A percentile compares a stretch with the other conserved stretches of the same genome.
Evolutionary conservation across 2,113 vertebrate species (phyloP).

Genomic region (Acanthisitta chloris): DNA sequence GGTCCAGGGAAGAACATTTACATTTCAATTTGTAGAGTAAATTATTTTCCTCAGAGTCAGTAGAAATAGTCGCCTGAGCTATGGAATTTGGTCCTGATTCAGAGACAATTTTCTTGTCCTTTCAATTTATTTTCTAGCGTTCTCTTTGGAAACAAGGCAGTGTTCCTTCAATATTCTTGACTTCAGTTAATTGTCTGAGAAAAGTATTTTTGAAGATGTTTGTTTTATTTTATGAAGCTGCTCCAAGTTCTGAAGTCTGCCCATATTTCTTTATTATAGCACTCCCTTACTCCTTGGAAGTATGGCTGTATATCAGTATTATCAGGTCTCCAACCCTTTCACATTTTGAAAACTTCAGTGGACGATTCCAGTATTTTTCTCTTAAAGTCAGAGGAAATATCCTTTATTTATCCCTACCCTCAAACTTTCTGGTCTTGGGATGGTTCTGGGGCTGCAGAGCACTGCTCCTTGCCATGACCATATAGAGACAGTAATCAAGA

Average conservation of each 20-base stretch:
- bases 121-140: background rate
- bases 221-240: background rate
- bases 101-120: background rate
- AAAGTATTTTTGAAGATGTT: slow-evolving; percentile 1
- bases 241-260: background rate
- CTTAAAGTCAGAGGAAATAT: background rate
- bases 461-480: background rate
- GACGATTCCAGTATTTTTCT: background rate
- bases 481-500: background rate
- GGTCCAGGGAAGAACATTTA: background rate
- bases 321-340: background rate
- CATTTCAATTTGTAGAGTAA: background rate
- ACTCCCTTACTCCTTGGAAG: background rate
- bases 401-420: background rate
- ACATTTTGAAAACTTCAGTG: background rate
- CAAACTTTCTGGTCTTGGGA: background rate
- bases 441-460: background rate
- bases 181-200: slow-evolving; percentile 15
- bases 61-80: background rate
- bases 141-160: background rate
- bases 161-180: background rate
- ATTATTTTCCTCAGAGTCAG: background rate
- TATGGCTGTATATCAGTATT: background rate
- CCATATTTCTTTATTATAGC: slow-evolving; percentile 4
- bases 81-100: background rate